Conservation (phyloP, 2,888 invertebrate species). For the Cynaeus angustus region DNA sequence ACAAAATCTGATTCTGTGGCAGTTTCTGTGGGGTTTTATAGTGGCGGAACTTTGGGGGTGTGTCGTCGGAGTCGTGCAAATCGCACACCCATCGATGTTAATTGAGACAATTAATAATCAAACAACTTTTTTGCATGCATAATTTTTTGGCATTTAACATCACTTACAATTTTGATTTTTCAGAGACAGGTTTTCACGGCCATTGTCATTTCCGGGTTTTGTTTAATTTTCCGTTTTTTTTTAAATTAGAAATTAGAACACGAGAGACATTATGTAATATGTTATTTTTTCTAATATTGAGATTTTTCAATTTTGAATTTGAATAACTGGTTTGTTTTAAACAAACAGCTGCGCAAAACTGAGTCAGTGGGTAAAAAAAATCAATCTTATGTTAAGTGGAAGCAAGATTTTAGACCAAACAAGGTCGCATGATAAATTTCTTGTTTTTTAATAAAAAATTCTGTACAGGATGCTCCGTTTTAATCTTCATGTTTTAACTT, state of each 20-base stretch:
- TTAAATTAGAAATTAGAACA: not conserved
- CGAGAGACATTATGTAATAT: no score
- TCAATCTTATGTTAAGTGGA: no score
- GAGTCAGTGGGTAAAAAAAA: no score
- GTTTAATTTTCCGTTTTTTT: slow-evolving; percentile 10
- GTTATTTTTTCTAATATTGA: no score
- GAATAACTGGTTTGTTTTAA: no score
- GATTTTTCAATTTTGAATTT: no score
- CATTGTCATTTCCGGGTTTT: slow-evolving; percentile 20
- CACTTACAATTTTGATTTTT: not conserved
- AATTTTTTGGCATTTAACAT: slow-evolving; percentile 5
- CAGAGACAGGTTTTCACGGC: slow-evolving; percentile 29
- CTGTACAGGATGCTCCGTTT: no score
- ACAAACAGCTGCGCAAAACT: no score
- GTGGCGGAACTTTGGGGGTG: slow-evolving; percentile 11
- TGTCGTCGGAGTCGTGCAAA: slow-evolving; percentile 7
- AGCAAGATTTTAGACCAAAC: no score
- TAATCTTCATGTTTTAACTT: slow-evolving; percentile 46
- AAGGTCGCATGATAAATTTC: no score
- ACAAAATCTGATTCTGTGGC: slow-evolving; percentile 22
- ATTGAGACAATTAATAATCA: slow-evolving; percentile 9
- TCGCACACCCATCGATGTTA: slow-evolving; percentile 24
- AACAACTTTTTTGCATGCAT: slow-evolving; percentile 25
- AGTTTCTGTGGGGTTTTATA: slow-evolving; percentile 12
- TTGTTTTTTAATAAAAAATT: no score